phyloP scores from a whole-genome alignment of 2,888 invertebrate genomes.

The Sminthurides aquaticus region DNA sequence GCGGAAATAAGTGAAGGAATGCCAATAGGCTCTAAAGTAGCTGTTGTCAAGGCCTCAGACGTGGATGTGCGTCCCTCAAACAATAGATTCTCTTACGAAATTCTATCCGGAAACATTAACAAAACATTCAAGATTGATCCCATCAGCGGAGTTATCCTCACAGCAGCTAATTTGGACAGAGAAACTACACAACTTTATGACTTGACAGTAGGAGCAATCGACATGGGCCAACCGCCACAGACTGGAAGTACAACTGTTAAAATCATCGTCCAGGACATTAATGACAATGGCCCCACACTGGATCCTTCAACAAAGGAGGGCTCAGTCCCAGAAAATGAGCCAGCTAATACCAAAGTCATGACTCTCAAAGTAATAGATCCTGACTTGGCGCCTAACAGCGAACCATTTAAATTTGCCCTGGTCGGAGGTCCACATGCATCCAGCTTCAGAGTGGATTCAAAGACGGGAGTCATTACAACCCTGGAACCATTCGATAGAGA shows the following conservation, averaged over 20 bases:
- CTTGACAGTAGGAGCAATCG: slow-evolving; percentile 75
- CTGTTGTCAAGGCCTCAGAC: slow-evolving; percentile 76
- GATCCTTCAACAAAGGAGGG: slow-evolving; percentile 79
- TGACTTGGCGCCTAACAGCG: slow-evolving; percentile 79
- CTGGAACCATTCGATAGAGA: slow-evolving; percentile 86
- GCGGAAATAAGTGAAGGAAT: slow-evolving; percentile 75
- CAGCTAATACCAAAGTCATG: slow-evolving; percentile 76
- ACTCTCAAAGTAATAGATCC: slow-evolving; percentile 84
- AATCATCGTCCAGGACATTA: slow-evolving; percentile 74
- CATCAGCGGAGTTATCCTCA: slow-evolving; percentile 68
- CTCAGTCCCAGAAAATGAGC: slow-evolving; percentile 84
- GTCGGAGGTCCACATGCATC: slow-evolving; percentile 81
- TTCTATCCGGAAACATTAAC: slow-evolving; percentile 72
- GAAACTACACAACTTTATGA: slow-evolving; percentile 69
- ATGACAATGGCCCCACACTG: slow-evolving; percentile 89
- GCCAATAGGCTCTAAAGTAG: slow-evolving; percentile 62
- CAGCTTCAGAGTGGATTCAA: slow-evolving; percentile 77
- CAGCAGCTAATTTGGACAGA: slow-evolving; percentile 66
- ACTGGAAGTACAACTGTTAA: slow-evolving; percentile 75
- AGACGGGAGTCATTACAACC: slow-evolving; percentile 84
- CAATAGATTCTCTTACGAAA: slow-evolving; percentile 84
- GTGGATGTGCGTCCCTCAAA: slow-evolving; percentile 85
- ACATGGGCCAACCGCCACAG: slow-evolving; percentile 80
- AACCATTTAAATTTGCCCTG: slow-evolving; percentile 80
- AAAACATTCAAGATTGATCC: slow-evolving; percentile 83